Conservation (phyloP, 1,140 invertebrate species). For the Drosophila tristis region DNA sequence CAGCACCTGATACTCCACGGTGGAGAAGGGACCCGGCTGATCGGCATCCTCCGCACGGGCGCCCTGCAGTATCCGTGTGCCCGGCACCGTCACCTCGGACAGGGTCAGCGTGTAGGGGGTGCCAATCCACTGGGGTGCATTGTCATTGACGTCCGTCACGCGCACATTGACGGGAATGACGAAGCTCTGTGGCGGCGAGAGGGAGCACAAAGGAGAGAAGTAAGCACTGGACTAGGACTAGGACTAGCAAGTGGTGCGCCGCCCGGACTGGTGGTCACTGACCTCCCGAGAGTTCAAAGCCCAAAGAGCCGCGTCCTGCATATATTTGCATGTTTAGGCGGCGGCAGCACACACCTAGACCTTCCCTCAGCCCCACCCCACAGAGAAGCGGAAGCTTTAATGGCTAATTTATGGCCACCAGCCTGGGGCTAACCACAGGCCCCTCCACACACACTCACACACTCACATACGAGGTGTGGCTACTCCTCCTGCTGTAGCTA, state of each 20-base stretch:
- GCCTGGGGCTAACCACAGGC: conserved; percentile 54
- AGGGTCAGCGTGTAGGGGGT: conserved; percentile 93
- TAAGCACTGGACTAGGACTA: background rate
- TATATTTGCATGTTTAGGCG: conserved; percentile 73
- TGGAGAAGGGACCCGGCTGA: conserved; percentile 95
- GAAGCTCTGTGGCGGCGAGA: conserved; percentile 87
- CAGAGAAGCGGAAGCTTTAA: conserved; percentile 67
- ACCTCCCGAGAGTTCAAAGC: conserved; percentile 70
- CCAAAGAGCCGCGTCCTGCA: conserved; percentile 52
- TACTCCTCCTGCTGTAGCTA: background rate
- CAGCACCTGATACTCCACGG: conserved; percentile 93
- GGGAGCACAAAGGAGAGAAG: conserved; percentile 13
- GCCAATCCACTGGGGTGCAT: conserved; percentile 92
- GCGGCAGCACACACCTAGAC: conserved; percentile 13
- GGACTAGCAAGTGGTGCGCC: background rate
- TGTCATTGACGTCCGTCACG: conserved; percentile 97
- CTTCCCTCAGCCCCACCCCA: conserved; percentile 19
- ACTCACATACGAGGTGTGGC: background rate
- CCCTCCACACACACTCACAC: background rate
- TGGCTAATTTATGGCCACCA: conserved; percentile 81
- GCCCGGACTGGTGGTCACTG: conserved; percentile 65
- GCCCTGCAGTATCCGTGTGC: conserved; percentile 90
- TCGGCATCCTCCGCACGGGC: conserved; percentile 93
- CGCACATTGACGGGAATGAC: conserved; percentile 95
- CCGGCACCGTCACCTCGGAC: conserved; percentile 93